Base-by-base conservation (phyloP, 2,113 vertebrate genomes). In the Menura novaehollandiae region DNA sequence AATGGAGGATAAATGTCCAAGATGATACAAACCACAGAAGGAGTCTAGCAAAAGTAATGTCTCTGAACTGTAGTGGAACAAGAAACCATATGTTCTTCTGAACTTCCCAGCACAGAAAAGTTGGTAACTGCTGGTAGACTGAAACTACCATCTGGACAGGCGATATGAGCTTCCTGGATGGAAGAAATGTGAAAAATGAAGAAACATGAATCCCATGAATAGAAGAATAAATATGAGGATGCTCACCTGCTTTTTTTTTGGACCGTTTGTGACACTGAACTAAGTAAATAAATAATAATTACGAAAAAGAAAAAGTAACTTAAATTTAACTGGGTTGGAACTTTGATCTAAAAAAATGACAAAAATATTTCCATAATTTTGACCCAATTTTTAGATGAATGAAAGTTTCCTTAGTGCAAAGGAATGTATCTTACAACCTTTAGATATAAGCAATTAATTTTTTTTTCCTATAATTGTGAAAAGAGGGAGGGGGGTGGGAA, bases 221-320 rank as follows among this genome's bases (percentile, higher is more conserved):
- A 94, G 51, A 97, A 96, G 92, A 93, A 96, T 96, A 95, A 89
- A 95, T 93, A 95, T 39, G 59, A 94, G 55, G 85, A 97, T 90
- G 56, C 62, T 96, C 89, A 97, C 90, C 72, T 96, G 71, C 85
- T 91, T 95, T 77, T 37, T 97, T 74, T 97, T 95, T 94, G 84
- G 93, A 97, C 94, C 95, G 75, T 97, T 96, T 97, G 79, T 98
- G 95, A 97, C 95, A 97, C 80, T 97, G 96, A 97, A 95, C 87
- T 95, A 93, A 96, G 93, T 95, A 98, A 96, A 98, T 83, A 87
- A 95, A 96, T 97, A 96, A 89, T 75, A 94, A 47, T 92, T 51
- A 66, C 46, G 14, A 55, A 69, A 51, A 95, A 93, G 88, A 87
- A 95, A 76, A 97, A 93, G 92, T 91, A 93, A 89, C 41, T 88